phyloP scores from a whole-genome alignment of 2,888 invertebrate genomes.

The Pyralis farinalis region DNA sequence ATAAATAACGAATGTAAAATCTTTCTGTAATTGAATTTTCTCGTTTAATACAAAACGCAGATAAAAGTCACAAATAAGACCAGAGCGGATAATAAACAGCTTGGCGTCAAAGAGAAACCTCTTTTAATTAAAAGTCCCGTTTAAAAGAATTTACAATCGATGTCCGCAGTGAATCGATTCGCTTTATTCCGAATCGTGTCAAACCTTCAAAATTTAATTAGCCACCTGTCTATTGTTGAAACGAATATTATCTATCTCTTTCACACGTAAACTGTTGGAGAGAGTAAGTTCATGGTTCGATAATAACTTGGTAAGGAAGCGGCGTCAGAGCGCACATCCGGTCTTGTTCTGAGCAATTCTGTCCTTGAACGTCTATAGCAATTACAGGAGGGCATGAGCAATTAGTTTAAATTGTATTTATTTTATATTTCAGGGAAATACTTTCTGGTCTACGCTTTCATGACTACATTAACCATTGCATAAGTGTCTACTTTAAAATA shows the following conservation, averaged over 20 bases:
- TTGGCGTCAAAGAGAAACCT: slow-evolving; percentile 33
- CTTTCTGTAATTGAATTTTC: no score
- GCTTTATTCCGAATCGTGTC: slow-evolving; percentile 43
- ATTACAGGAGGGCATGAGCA: slow-evolving; percentile 51
- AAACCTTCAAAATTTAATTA: slow-evolving; percentile 66
- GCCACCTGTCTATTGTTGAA: slow-evolving; percentile 46
- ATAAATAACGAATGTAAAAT: no score
- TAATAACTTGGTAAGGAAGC: slow-evolving; percentile 43
- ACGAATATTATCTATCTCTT: slow-evolving; percentile 18
- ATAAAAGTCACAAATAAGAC: slow-evolving; percentile 5
- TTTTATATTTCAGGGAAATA: no score
- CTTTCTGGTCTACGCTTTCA: no score
- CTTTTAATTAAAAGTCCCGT: slow-evolving; percentile 38
- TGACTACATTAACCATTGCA: no score
- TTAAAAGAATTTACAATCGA: slow-evolving; percentile 32
- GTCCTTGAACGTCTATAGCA: slow-evolving; percentile 48
- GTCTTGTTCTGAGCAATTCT: slow-evolving; percentile 45
- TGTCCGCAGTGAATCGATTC: slow-evolving; percentile 41
- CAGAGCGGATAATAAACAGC: slow-evolving; percentile 33
- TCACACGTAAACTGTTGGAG: slow-evolving; percentile 27
- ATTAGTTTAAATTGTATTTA: slow-evolving; percentile 42
- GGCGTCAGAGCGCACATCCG: slow-evolving; percentile 65
- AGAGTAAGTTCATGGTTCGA: slow-evolving; percentile 23
- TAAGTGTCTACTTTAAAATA: no score
- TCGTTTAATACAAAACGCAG: no score